Evolutionary conservation across 2,113 vertebrate species (phyloP).

Genomic region (Azemiops feae): DNA sequence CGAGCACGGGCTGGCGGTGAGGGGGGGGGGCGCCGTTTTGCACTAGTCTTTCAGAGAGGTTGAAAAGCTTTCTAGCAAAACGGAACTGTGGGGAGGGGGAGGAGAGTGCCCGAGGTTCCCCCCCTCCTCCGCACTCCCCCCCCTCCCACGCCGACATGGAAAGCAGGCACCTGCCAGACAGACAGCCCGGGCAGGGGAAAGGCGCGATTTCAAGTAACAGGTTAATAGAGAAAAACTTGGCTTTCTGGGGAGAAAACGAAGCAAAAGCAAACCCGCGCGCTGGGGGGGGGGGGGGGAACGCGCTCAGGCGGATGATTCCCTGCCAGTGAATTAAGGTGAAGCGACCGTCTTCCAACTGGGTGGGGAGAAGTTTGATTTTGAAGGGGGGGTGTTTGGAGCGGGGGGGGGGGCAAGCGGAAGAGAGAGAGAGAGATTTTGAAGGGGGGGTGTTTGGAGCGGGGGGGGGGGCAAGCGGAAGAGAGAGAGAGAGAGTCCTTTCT

Average conservation of each 20-base stretch:
- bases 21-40: conserved; percentile 6
- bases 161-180: conserved; percentile 49
- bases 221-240: conserved; percentile 61
- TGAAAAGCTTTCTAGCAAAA: conserved; percentile 58
- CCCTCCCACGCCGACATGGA: background rate
- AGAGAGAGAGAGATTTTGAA: too few species aligned
- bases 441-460: background rate
- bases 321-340: background rate
- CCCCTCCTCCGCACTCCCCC: background rate
- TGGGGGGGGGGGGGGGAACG: background rate
- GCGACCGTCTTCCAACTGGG: background rate
- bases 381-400: background rate
- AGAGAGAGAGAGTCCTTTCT: too few species aligned
- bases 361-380: background rate
- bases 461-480: background rate
- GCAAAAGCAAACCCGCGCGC: background rate
- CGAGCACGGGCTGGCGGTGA: accelerated
- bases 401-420: background rate
- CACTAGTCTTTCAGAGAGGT: conserved; percentile 71
- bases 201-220: conserved; percentile 69
- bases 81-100: background rate
- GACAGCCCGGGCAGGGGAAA: conserved; percentile 36
- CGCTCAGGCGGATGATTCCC: background rate
- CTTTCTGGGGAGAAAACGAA: conserved; percentile 5
- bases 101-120: background rate